Evolutionary conservation across 37 sponge, comb jelly and placozoan species (phyloP).

Genomic region (Axinella damicornis): DNA sequence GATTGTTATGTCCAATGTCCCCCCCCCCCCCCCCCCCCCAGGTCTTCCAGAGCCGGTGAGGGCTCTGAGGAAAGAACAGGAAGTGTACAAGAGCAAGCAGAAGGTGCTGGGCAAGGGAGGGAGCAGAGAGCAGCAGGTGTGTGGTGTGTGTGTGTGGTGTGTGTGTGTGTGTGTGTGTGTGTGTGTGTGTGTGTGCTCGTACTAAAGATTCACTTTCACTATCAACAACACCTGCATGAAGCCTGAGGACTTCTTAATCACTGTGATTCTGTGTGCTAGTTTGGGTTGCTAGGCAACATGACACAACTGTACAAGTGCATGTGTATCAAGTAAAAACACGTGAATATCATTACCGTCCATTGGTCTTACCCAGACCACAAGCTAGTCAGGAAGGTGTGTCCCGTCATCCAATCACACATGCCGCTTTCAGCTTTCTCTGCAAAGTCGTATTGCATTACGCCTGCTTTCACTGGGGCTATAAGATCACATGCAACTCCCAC

Average conservation of each 20-base stretch:
- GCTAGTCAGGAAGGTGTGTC: not conserved
- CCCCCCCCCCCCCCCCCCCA: conserved; percentile 19
- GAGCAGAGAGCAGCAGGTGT: conserved; percentile 42
- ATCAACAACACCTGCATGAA: no score
- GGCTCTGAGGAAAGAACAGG: conserved; percentile 24
- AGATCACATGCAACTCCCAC: no score
- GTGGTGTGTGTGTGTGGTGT: conserved; percentile 34
- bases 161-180: conserved; percentile 5
- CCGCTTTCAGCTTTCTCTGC: not conserved
- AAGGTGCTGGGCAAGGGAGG: conserved; percentile 18
- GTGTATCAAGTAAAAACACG: no score
- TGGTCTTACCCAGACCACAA: not conserved
- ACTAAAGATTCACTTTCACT: no score
- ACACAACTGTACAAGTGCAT: no score
- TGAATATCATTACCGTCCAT: no score
- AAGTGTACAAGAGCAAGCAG: conserved; percentile 21
- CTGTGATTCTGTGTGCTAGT: no score
- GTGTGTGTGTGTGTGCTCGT: conserved; percentile 37
- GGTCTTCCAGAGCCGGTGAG: conserved; percentile 35
- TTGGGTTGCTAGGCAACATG: no score
- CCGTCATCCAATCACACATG: not conserved
- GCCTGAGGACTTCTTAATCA: no score
- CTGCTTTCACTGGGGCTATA: no score
- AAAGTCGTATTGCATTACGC: no score
- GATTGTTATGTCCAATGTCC: no score